Evolutionary conservation across 2,113 vertebrate species (phyloP).

Genomic region (Menidia beryllina): DNA sequence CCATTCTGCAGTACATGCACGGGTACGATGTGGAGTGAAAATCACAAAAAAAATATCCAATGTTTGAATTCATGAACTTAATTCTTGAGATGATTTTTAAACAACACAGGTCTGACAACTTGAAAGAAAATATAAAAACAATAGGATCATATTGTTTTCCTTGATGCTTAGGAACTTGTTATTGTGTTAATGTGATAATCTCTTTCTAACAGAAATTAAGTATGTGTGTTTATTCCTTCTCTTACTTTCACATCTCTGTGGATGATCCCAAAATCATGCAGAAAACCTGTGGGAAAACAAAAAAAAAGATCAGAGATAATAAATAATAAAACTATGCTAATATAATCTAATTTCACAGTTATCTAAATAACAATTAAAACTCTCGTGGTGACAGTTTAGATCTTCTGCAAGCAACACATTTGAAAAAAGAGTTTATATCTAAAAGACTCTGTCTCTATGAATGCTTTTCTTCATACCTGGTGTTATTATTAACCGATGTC

Average conservation of each 20-base stretch:
- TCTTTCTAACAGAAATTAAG: not conserved
- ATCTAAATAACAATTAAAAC: conserved; percentile 21
- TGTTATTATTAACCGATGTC: not conserved
- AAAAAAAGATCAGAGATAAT: not conserved
- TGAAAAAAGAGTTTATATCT: too few relatives aligned
- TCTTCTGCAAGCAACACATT: not conserved
- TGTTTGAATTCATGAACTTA: too few relatives aligned
- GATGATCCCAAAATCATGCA: conserved; percentile 93
- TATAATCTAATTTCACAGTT: conserved; percentile 26
- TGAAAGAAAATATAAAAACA: too few relatives aligned
- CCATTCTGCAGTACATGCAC: too few relatives aligned
- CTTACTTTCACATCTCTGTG: conserved; percentile 94
- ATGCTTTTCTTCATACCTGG: not conserved
- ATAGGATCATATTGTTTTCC: not conserved
- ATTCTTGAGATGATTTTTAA: too few relatives aligned
- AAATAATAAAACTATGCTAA: too few relatives aligned
- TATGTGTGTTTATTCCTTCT: too few relatives aligned
- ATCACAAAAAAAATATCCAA: too few relatives aligned
- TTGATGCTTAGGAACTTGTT: not conserved
- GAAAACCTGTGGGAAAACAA: conserved; percentile 83
- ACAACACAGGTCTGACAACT: too few relatives aligned
- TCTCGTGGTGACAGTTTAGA: not conserved
- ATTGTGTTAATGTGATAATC: not conserved
- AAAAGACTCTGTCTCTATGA: too few relatives aligned
- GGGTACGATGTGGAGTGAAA: too few relatives aligned